A percentile compares a stretch with the other conserved stretches of the same genome.
Conservation (phyloP, 2,888 invertebrate species). For the Augiades crinisus region DNA sequence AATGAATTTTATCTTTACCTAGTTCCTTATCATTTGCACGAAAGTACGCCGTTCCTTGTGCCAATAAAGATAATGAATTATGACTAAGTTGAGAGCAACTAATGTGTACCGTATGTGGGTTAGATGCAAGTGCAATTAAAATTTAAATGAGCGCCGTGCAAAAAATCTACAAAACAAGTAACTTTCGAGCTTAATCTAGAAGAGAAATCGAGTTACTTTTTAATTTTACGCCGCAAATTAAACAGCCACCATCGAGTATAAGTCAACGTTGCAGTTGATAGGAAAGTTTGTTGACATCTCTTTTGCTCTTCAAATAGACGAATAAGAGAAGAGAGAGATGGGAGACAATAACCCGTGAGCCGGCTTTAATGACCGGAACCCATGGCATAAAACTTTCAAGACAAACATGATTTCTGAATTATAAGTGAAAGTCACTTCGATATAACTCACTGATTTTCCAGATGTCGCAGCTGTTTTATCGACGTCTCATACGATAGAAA, state of each 20-base stretch:
- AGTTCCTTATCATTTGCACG: slow-evolving; percentile 1
- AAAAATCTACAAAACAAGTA: slow-evolving; percentile 7
- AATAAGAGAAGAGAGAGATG: slow-evolving; percentile 1
- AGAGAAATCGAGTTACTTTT: slow-evolving; percentile 18
- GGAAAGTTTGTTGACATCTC: not conserved
- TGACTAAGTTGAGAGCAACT: not conserved
- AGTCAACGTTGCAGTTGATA: slow-evolving; percentile 5
- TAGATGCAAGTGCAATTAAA: slow-evolving; percentile 7
- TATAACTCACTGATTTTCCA: slow-evolving; percentile 1
- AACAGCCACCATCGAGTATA: slow-evolving; percentile 1
- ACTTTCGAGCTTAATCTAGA: not conserved
- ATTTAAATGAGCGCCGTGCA: not conserved
- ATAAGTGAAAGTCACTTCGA: slow-evolving; percentile 28
- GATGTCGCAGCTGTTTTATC: not conserved
- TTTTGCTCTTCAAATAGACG: not conserved
- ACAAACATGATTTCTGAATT: slow-evolving; percentile 23
- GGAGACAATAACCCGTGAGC: slow-evolving; percentile 10
- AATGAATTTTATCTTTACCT: not conserved
- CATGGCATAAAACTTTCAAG: slow-evolving; percentile 28
- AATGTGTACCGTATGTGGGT: not conserved
- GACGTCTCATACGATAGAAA: not conserved
- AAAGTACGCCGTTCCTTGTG: slow-evolving; percentile 5
- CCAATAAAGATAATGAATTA: slow-evolving; percentile 9
- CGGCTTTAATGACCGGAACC: slow-evolving; percentile 25
- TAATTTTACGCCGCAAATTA: slow-evolving; percentile 19